Conservation (phyloP, 1,140 invertebrate species). For the Zaprionus vittiger region DNA sequence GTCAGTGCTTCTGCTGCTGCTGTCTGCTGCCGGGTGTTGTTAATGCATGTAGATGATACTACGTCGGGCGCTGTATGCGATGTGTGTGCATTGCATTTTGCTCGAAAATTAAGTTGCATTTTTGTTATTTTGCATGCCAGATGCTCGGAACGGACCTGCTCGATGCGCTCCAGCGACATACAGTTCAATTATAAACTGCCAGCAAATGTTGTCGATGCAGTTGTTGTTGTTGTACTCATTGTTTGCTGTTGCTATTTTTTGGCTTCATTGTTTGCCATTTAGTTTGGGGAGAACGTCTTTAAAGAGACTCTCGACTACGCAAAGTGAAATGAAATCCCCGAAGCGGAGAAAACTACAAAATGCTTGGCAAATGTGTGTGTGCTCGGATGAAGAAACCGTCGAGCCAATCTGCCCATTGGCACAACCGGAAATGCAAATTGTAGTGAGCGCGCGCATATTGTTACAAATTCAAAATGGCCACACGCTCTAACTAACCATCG, state of each 20-base stretch:
- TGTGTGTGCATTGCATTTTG: slow-evolving; percentile 1
- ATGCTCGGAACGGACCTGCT: slow-evolving; percentile 35
- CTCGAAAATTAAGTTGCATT: slow-evolving; percentile 72
- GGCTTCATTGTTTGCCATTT: slow-evolving; percentile 34
- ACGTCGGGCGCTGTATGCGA: background rate
- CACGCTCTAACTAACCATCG: slow-evolving; percentile 67
- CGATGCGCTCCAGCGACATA: slow-evolving; percentile 68
- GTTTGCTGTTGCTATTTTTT: slow-evolving; percentile 38
- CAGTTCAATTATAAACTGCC: slow-evolving; percentile 79
- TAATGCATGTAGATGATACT: slow-evolving; percentile 45
- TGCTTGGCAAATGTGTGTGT: slow-evolving; percentile 21
- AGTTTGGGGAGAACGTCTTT: slow-evolving; percentile 43
- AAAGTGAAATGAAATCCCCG: slow-evolving; percentile 71
- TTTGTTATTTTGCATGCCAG: slow-evolving; percentile 62
- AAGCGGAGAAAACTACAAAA: slow-evolving; percentile 48
- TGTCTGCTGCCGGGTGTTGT: slow-evolving; percentile 23
- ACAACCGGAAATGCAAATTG: slow-evolving; percentile 80
- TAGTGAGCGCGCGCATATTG: slow-evolving; percentile 72
- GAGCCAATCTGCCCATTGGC: slow-evolving; percentile 59
- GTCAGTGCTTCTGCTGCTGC: slow-evolving; percentile 5
- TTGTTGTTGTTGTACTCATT: slow-evolving; percentile 9
- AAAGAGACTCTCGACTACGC: slow-evolving; percentile 49
- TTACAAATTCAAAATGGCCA: slow-evolving; percentile 78
- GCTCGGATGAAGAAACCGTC: slow-evolving; percentile 11
- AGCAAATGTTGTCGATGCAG: slow-evolving; percentile 51